phyloP scores from a whole-genome alignment of 1,140 invertebrate species.

The Ectropis grisescens region DNA sequence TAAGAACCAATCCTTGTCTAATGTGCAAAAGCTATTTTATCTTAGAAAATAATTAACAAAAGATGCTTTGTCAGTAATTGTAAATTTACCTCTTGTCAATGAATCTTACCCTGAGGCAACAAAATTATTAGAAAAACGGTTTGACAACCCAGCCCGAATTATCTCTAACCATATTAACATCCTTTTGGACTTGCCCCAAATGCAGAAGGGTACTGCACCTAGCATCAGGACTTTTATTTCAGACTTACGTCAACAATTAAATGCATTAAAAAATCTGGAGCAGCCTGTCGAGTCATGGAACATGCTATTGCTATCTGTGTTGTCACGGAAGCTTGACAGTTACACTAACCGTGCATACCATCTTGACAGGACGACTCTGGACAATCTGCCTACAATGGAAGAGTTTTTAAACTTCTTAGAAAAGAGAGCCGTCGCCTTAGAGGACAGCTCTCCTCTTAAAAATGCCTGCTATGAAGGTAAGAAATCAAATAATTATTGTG shows the following conservation, averaged over 20 bases:
- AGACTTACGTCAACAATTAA: constrained; percentile 1
- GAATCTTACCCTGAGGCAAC: constrained; percentile 4
- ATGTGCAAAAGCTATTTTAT: constrained; percentile 7
- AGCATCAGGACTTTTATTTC: background rate
- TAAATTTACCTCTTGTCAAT: constrained; percentile 3
- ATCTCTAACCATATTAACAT: constrained; percentile 3
- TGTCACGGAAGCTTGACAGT: constrained; percentile 8
- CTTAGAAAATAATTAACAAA: background rate
- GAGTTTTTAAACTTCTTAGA: no score
- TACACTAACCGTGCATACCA: constrained; percentile 12
- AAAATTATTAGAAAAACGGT: constrained; percentile 3
- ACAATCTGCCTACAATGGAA: no score
- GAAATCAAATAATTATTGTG: no score
- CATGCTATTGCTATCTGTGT: constrained; percentile 10
- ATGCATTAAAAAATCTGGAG: constrained; percentile 13
- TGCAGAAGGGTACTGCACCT: constrained; percentile 3
- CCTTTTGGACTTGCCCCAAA: constrained; percentile 2
- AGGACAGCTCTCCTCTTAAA: no score
- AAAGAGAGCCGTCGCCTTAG: no score
- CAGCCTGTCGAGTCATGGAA: constrained; percentile 15
- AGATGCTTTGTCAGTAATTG: constrained; percentile 3
- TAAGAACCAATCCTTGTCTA: constrained; percentile 1
- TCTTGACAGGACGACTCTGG: no score
- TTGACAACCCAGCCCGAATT: constrained; percentile 2
- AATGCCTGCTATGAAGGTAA: no score